Evolutionary conservation across 2,797 vertebrate species (phyloP), one percentile per base, ranked within the genome.

Genomic region (Hapalemur alaotrensis): DNA sequence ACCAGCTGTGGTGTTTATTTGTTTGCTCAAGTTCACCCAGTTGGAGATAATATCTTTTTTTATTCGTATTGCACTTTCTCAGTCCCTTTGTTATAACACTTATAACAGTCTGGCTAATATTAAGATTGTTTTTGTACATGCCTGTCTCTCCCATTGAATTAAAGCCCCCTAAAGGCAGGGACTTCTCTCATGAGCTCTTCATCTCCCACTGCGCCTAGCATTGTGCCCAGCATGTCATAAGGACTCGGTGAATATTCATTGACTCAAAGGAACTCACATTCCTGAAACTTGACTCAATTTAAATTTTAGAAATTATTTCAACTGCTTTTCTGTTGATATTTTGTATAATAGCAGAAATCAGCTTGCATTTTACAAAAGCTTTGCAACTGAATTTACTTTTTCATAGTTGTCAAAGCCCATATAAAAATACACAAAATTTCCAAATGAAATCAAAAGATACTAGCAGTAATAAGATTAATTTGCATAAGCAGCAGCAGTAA

Each of bases 1-100:
- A 79, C 97, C 97, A 97, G 96, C 97, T 97, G 97, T 97, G 97
- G 96, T 92, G 97, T 97, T 98, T 97, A 97, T 98, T 97, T 98
- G 97, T 97, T 98, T 98, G 84, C 46, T 96, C 95, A 95, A 96
- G 92, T 96, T 97, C 2, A 3, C 97, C 92, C 97, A 96, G 97
- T 97, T 97, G 97, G 97, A 98, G 95, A 95, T 98, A 97, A 97
- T 98, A 97, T 97, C 67, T 97, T 96, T 97, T 43, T 85, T 97
- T 96, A 89, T 94, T 84, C 65, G 54, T 96, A 81, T 82, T 96
- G 93, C 89, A 95, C 87, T 96, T 96, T 85, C 91, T 80, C 87
- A 85, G 95, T 96, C 94, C 67, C 93, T 97, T 93, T 90, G 91
- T 94, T 97, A 69, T 72, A 90, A 83, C 67, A 81, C 52, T 93